These are phyloP conservation scores for Ceramica pisi DNA, from an alignment of 2,888 invertebrate species.

Conservation along the genomic window DNA sequence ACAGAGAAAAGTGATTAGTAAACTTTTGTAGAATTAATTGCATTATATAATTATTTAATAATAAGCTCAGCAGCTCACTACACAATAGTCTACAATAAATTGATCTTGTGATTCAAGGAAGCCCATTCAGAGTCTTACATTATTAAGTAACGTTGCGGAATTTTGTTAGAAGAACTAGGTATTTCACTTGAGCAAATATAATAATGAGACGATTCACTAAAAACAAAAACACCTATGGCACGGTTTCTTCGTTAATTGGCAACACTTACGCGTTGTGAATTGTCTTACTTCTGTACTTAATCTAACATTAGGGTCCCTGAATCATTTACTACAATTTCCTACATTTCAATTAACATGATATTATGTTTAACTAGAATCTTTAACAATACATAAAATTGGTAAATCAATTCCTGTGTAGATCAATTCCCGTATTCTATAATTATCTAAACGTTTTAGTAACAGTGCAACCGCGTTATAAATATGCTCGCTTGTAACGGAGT, in stretches of 20 bases:
- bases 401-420: conserved; percentile 65
- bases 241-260: conserved; percentile 85
- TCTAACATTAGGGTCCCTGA: conserved; percentile 73
- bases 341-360: conserved; percentile 64
- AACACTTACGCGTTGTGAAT: conserved; percentile 63
- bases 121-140: conserved; percentile 80
- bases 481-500: conserved; percentile 35
- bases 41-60: conserved; percentile 58
- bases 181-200: conserved; percentile 84
- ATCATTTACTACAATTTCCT: conserved; percentile 66
- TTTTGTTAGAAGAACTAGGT: conserved; percentile 67
- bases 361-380: conserved; percentile 63
- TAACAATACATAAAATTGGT: conserved; percentile 62
- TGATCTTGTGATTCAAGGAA: conserved; percentile 81
- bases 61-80: conserved; percentile 68
- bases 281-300: conserved; percentile 71
- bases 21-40: conserved; percentile 44
- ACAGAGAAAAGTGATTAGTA: conserved; percentile 38
- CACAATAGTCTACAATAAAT: conserved; percentile 69
- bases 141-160: conserved; percentile 75
- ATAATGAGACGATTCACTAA: conserved; percentile 75
- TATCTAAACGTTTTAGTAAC: conserved; percentile 52
- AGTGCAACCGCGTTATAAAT: conserved; percentile 42
- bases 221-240: conserved; percentile 85
- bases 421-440: conserved; percentile 63